These are phyloP conservation scores for Chiridota heheva DNA, from an alignment of 35 echinoderm and acorn worm genomes.

Conservation along the genomic window DNA sequence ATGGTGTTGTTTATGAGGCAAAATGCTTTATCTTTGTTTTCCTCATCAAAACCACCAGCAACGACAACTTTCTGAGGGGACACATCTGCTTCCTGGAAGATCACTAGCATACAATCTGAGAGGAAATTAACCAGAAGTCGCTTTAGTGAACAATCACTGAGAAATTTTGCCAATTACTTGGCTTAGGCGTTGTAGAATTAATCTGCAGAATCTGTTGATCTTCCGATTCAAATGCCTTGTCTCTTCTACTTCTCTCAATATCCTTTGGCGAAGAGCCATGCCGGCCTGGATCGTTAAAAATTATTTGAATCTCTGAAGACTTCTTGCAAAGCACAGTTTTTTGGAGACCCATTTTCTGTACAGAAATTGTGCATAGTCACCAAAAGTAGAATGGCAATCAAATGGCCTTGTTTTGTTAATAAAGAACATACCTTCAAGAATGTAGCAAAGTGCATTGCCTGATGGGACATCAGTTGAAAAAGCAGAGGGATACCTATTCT, in stretches of 20 bases:
- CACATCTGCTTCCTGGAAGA: not conserved
- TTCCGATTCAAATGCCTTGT: not conserved
- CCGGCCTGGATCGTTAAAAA: conserved; percentile 36
- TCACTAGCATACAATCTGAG: no score
- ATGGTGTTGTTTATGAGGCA: not conserved
- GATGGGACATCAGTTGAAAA: not conserved
- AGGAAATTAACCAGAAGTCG: conserved; percentile 41
- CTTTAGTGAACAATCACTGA: conserved; percentile 15
- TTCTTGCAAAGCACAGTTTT: not conserved
- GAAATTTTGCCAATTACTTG: conserved; percentile 36
- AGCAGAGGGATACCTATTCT: conserved; percentile 6
- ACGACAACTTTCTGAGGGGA: not conserved
- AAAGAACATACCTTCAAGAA: conserved; percentile 53
- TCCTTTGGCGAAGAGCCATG: conserved; percentile 48
- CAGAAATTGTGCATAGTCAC: conserved; percentile 46
- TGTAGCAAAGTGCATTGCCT: conserved; percentile 13
- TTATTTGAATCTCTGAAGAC: conserved; percentile 23
- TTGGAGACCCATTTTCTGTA: conserved; percentile 49
- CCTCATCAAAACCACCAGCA: conserved; percentile 51
- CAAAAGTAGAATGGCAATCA: conserved; percentile 27
- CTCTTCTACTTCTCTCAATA: conserved; percentile 12
- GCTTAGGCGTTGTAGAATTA: not conserved
- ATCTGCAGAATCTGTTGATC: not conserved
- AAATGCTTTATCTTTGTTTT: conserved; percentile 34
- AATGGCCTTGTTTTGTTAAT: conserved; percentile 23